Evolutionary conservation across 1,140 invertebrate genomes (phyloP).

Genomic region (Drosophila melanogaster): Release_6_plus_ISO1_MT NT_033777.3:20666001-20666500

Average conservation of each 20-base stretch:
- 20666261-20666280: constrained; percentile 55
- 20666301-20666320: background rate
- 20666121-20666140: constrained; percentile 36
- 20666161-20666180: constrained; percentile 60
- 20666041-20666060: constrained; percentile 57
- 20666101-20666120: constrained; percentile 25
- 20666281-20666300: constrained; percentile 46
- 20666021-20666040: constrained; percentile 73
- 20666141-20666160: constrained; percentile 30
- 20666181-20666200: constrained; percentile 50
- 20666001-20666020: constrained; percentile 54
- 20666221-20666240: constrained; percentile 53
- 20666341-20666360: background rate
- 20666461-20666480: background rate
- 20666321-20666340: too few relatives aligned
- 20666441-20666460: background rate
- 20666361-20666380: too few relatives aligned
- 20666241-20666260: constrained; percentile 33
- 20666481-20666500: background rate
- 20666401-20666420: too few relatives aligned
- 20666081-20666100: constrained; percentile 17
- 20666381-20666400: too few relatives aligned
- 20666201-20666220: constrained; percentile 67
- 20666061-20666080: constrained; percentile 67
- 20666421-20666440: too few relatives aligned